These are phyloP conservation scores for Antrozous pallidus DNA, from an alignment of 2,797 vertebrate genomes.

Conservation along the genomic window DNA sequence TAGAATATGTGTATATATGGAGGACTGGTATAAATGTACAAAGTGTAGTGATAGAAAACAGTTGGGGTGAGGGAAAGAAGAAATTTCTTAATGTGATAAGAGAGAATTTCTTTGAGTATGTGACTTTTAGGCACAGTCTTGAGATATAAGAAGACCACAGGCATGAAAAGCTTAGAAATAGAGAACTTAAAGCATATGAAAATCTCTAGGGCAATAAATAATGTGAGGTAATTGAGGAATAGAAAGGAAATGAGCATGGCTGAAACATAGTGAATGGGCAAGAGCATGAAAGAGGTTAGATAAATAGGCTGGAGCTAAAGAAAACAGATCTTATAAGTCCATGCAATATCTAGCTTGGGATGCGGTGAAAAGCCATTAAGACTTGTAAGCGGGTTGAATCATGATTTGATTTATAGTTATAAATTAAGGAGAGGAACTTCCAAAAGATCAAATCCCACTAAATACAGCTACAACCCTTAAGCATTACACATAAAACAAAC, in stretches of 20 bases:
- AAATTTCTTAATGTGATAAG: constrained; percentile 5
- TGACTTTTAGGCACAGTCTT: constrained; percentile 13
- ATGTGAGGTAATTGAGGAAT: not conserved
- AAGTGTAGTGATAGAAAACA: not conserved
- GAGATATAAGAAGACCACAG: not conserved
- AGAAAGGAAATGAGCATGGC: constrained; percentile 6
- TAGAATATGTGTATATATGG: not conserved
- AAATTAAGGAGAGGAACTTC: not conserved
- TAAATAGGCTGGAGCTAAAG: not conserved
- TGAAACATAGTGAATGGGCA: not conserved
- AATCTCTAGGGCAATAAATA: not conserved
- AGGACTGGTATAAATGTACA: not conserved
- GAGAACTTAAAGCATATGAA: constrained; percentile 23
- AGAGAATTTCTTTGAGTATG: constrained; percentile 4
- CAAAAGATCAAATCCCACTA: not conserved
- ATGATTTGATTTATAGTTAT: constrained; percentile 20
- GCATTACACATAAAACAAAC: not conserved
- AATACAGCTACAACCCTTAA: not conserved
- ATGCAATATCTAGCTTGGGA: not conserved
- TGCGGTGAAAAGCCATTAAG: not conserved
- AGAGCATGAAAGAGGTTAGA: not conserved
- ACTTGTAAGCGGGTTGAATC: not conserved
- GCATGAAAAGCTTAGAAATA: not conserved
- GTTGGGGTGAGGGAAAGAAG: not conserved
- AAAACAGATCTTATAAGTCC: not conserved